Percentiles rank a stretch among this genome's conserved stretches.
These are phyloP conservation scores for Spilogale gracilis DNA, from an alignment of 2,113 vertebrate genomes.

Conservation along the genomic window DNA sequence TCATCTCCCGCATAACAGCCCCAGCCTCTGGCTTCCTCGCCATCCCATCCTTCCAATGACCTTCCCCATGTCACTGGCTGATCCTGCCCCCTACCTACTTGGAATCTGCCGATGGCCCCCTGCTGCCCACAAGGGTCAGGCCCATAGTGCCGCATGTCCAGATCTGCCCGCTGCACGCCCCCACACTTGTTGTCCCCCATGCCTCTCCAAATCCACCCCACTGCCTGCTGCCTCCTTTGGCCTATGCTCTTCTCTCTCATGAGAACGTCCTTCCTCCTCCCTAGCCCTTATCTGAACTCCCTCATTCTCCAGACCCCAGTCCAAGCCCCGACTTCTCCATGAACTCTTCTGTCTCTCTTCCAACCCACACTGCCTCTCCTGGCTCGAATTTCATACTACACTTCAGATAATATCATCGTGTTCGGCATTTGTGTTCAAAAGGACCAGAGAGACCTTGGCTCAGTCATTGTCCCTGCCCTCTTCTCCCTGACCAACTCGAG, in stretches of 20 bases:
- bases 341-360: neutral
- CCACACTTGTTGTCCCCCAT: rapidly evolving
- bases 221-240: neutral
- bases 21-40: neutral
- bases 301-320: neutral
- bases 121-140: neutral
- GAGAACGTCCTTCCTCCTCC: neutral
- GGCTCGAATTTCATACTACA: neutral
- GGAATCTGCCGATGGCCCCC: neutral
- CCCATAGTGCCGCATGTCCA: neutral
- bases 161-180: neutral
- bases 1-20: no score
- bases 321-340: neutral
- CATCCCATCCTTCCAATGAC: neutral
- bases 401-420: neutral
- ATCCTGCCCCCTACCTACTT: neutral
- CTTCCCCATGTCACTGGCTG: neutral
- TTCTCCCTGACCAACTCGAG: neutral
- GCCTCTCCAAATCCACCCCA: neutral
- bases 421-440: neutral
- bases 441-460: neutral
- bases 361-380: neutral
- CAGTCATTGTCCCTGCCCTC: neutral
- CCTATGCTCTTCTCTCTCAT: neutral
- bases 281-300: neutral